Evolutionary conservation across 1,140 invertebrate species (phyloP), one percentile per base, ranked within the genome.

Genomic region (Pachyrhynchus sulphureomaculatus): DNA sequence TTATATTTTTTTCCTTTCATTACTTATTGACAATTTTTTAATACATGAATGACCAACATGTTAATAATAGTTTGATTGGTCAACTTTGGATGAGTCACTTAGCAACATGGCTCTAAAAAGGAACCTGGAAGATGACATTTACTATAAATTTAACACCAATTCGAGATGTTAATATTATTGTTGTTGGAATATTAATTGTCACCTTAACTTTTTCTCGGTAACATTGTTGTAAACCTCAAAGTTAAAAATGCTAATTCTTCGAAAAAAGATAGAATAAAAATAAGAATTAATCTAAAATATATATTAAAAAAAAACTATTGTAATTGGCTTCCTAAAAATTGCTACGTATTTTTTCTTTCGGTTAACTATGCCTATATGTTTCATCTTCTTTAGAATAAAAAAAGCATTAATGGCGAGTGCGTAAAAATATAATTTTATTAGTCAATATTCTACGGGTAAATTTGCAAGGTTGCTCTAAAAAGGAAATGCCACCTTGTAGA

Each of bases 361-460:
- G 34, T 52, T 18, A 13, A 15, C 3, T 52, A 18, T 3, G 13
- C 36, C 44, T 47, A 47, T 32, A 47, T 18, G 18, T 42, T 42
- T 10, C 10, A 18, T 18, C 39, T 15, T 42, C 32, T 48, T 48
- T 13, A 48, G n/a, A 48, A 29, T 48, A 29, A 48, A 48, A 48
- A 32, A 48, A n/a, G 32, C 32, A 48, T 48, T 15, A 48, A 48
- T 23, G 45, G 5, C n/a, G 21, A 29, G 45, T 23, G 26, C 45
- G 45, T 48, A 48, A 48, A 48, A 42, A 42, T 20, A 48, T n/a
- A 5, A 23, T 48, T 48, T 48, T 48, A 48, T 48, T 48, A 29
- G 45, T 24, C 45, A 48, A 48, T 48, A 29, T 48, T 13, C 17
- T 18, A 15, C 18, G 39, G 39, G 17, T 42, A 42, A 42, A 42